These are phyloP conservation scores for Alentia gelatinosa DNA, from an alignment of 2,888 invertebrate species.

Conservation along the genomic window DNA sequence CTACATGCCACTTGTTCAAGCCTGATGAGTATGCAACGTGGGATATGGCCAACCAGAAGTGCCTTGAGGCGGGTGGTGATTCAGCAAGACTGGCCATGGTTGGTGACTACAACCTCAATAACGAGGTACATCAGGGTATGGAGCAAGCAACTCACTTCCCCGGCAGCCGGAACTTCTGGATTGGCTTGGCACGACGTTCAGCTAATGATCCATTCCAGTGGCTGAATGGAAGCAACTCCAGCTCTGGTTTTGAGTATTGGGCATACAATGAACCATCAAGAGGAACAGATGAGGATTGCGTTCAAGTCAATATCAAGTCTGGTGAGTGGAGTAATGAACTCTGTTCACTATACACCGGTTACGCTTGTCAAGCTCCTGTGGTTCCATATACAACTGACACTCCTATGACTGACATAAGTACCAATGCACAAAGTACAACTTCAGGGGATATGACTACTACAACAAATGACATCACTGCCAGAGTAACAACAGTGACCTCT, in stretches of 20 bases:
- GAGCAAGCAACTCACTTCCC: neutral
- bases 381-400: neutral
- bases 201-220: neutral
- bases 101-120: neutral
- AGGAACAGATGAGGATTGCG: neutral
- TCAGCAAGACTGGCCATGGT: neutral
- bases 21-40: constrained; percentile 53
- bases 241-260: neutral
- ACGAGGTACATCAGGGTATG: neutral
- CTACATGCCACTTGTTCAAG: constrained; percentile 57
- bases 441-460: neutral
- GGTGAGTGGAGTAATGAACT: neutral
- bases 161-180: neutral
- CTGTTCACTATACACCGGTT: neutral
- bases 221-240: neutral
- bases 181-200: neutral
- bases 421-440: neutral
- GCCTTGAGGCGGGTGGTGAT: neutral
- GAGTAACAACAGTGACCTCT: too few species aligned
- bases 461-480: too few species aligned
- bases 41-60: constrained; percentile 56
- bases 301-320: neutral
- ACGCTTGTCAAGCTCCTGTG: neutral
- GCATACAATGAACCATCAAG: neutral
- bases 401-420: neutral